A percentile compares a stretch with the other conserved stretches of the same genome.
phyloP scores from a whole-genome alignment of 1,140 invertebrate genomes.

The Nomia melanderi region DNA sequence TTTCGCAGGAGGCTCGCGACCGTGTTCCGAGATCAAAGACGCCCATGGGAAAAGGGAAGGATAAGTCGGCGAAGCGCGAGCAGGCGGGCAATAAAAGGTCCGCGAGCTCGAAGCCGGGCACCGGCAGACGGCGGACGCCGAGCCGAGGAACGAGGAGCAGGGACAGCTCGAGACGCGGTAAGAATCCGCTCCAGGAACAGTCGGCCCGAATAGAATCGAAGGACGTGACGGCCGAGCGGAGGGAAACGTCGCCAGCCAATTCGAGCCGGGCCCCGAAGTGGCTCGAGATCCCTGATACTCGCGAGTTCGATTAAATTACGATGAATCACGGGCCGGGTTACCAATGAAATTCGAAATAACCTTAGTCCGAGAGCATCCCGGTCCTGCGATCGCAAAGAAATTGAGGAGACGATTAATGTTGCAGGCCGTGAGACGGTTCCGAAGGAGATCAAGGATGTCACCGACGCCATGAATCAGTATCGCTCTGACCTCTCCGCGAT shows the following conservation, averaged over 20 bases:
- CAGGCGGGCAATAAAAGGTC: background rate
- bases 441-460: slow-evolving; percentile 24
- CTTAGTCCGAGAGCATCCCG: background rate
- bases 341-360: background rate
- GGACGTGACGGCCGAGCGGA: background rate
- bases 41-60: background rate
- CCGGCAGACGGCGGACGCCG: background rate
- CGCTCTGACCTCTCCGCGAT: slow-evolving; percentile 48
- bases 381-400: too few species aligned
- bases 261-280: background rate
- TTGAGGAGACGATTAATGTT: background rate
- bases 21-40: background rate
- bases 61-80: background rate
- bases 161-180: slow-evolving; percentile 29
- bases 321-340: background rate
- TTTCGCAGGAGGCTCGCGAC: background rate
- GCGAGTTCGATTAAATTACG: background rate
- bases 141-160: slow-evolving; percentile 22
- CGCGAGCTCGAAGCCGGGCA: slow-evolving; percentile 4
- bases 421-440: slow-evolving; percentile 17
- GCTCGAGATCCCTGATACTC: background rate
- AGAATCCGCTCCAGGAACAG: background rate
- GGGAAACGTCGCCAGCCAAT: background rate
- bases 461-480: slow-evolving; percentile 55
- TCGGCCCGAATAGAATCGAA: background rate